A percentile compares a stretch with the other conserved stretches of the same genome.
phyloP scores from a whole-genome alignment of 2,113 vertebrate genomes.

The Ceyx cyanopectus region DNA sequence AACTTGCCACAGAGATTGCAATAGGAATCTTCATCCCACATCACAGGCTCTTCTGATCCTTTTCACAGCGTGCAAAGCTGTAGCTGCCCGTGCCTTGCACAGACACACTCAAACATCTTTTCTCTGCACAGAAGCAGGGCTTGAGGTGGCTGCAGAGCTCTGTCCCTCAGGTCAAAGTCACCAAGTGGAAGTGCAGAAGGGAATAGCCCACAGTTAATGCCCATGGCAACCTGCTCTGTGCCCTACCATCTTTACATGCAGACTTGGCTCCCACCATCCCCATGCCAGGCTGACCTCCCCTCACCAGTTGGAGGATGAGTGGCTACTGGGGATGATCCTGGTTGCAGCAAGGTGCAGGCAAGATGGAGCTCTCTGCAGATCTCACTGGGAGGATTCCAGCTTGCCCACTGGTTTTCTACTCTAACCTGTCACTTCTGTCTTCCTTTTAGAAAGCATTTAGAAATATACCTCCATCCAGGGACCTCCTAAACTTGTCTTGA shows the following conservation, averaged over 20 bases:
- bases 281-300: fast-evolving
- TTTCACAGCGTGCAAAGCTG: background rate
- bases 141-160: background rate
- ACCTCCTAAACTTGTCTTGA: background rate
- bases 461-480: background rate
- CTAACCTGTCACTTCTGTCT: background rate
- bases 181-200: background rate
- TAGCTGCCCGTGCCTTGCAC: background rate
- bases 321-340: fast-evolving
- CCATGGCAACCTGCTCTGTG: background rate
- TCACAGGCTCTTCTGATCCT: background rate
- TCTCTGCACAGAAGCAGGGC: background rate
- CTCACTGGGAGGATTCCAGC: background rate
- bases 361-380: background rate
- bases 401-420: background rate
- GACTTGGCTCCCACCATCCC: background rate
- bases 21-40: background rate
- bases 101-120: background rate
- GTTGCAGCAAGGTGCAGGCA: background rate
- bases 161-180: background rate
- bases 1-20: conserved; percentile 9
- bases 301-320: fast-evolving
- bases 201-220: background rate
- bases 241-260: fast-evolving
- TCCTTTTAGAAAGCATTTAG: background rate